A percentile compares a stretch with the other conserved stretches of the same genome.
Conservation (phyloP, 2,113 vertebrate species). For the Clinocottus analis region DNA sequence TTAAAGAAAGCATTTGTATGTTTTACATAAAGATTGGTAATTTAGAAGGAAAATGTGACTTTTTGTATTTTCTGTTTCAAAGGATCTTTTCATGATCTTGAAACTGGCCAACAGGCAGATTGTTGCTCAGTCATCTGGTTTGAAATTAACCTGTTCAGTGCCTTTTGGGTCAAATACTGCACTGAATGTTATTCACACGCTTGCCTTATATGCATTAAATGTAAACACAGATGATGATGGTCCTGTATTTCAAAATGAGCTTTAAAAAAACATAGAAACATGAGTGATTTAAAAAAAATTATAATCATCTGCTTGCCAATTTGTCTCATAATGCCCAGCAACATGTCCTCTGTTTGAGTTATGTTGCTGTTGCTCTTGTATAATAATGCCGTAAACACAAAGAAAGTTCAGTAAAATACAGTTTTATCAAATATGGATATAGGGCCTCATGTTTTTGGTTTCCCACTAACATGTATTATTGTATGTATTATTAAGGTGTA, state of each 20-base stretch:
- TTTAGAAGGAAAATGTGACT: conserved; percentile 14
- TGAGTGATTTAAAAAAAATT: neutral
- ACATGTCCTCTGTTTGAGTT: neutral
- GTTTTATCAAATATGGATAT: conserved; percentile 40
- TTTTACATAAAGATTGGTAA: conserved; percentile 6
- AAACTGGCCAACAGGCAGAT: conserved; percentile 14
- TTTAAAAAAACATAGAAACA: conserved; percentile 14
- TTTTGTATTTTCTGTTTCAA: conserved; percentile 23
- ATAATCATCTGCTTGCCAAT: neutral
- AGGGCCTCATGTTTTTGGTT: conserved; percentile 30
- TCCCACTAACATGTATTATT: conserved; percentile 30
- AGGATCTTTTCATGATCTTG: conserved; percentile 34
- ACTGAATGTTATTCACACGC: conserved; percentile 47
- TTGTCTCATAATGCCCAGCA: conserved; percentile 17
- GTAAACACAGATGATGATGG: conserved; percentile 3
- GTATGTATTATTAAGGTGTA: conserved; percentile 33
- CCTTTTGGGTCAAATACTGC: conserved; percentile 49
- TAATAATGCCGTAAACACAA: conserved; percentile 37
- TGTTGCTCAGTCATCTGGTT: conserved; percentile 16
- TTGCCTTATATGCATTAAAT: conserved; percentile 35
- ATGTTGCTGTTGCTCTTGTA: conserved; percentile 30
- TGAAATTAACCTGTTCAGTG: conserved; percentile 37
- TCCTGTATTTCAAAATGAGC: conserved; percentile 47
- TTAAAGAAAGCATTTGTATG: conserved; percentile 9
- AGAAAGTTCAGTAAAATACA: conserved; percentile 14